These are phyloP conservation scores for Martes martes DNA, from an alignment of 2,113 vertebrate genomes.

Conservation along the genomic window DNA sequence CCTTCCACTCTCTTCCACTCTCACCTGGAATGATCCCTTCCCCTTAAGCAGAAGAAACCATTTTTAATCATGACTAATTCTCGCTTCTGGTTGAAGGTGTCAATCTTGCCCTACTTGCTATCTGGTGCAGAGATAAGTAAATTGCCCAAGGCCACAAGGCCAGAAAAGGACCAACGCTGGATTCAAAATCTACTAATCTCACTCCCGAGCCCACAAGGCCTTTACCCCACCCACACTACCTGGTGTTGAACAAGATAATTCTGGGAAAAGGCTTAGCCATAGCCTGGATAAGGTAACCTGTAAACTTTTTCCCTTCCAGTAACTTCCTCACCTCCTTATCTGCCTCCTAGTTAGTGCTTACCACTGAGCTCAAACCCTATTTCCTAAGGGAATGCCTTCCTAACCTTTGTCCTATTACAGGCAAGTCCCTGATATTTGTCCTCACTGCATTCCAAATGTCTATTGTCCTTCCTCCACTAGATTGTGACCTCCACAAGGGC, in stretches of 20 bases:
- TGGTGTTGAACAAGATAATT: neutral
- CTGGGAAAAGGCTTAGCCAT: neutral
- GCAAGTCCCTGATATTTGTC: neutral
- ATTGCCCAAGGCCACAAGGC: neutral
- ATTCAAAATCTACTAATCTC: neutral
- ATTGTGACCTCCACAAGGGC: neutral
- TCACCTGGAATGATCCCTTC: neutral
- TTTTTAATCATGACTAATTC: neutral
- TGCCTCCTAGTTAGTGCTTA: neutral
- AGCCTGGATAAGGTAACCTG: neutral
- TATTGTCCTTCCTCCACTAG: neutral
- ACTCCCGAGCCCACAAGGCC: neutral
- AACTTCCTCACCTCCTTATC: neutral
- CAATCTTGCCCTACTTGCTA: neutral
- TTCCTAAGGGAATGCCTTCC: neutral
- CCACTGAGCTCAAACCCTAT: neutral
- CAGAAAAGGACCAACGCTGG: neutral
- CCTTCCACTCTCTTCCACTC: neutral
- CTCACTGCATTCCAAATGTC: neutral
- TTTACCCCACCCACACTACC: neutral
- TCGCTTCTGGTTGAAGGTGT: neutral
- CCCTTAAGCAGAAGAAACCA: neutral
- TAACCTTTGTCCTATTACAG: neutral
- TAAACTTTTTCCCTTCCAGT: neutral
- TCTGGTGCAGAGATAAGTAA: neutral